Base-by-base conservation (phyloP, 1,140 invertebrate genomes). In the Eriosoma lanigerum region DNA sequence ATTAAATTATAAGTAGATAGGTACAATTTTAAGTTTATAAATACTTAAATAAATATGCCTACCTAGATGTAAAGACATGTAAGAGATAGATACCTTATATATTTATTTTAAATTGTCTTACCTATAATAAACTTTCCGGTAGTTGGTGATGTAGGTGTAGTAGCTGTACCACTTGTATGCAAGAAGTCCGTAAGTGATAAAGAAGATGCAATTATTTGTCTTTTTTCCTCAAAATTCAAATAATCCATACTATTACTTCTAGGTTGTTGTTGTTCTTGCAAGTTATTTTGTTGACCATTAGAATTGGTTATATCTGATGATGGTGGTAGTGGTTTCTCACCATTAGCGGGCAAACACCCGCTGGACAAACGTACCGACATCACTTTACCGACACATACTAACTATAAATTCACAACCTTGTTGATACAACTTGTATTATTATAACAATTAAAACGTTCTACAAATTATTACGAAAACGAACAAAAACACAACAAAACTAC, bases 191-290 rank as follows among this genome's bases (percentile, higher is more conserved):
- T 93, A 46, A 95, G 87, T 58, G 93, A 95, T 83, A 95, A 86
- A 44, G 93, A 93, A 64, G 93, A 94, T 9, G 94, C 94, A 81
- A 96, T 95, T 82, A 95, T 88, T 87, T 94, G 92, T 81, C 93
- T 88, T 86, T 94, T 94, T 87, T 96, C 94, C 86, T 95, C 93
- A 85, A 95, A 96, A 86, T 95, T 95, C 38, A 95, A 89, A 86
- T 93, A 93, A 87, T 96, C 94, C 87, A 95, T 88, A 83, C 93
- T 94, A 85, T 92, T 93, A 86, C 93, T 94, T 82, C 93, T 87
- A 46, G 75, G 32, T 24, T 78, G 75, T 75, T 75, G 72, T 48
- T 78, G 75, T 50, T 72, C 68, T 9, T 62, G 75, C n/a, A 60
- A 46, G 13, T 44, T 58, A 15, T 78, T 56, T 6, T 46, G 75